Base-by-base conservation (phyloP, 2,888 invertebrate genomes). In the Apotomis betuletana region DNA sequence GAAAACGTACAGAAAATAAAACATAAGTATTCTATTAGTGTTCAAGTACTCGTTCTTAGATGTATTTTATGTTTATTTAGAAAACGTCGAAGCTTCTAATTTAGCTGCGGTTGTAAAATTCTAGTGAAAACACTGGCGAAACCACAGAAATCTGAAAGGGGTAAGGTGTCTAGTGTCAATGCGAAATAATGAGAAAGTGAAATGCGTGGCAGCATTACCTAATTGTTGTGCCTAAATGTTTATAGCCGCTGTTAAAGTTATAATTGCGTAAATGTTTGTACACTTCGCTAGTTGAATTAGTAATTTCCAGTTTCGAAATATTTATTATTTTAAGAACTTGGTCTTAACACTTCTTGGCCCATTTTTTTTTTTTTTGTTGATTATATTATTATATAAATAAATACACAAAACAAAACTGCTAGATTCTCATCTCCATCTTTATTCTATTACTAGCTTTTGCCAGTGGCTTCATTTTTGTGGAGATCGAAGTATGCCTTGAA, bases 61-160 rank as follows among this genome's bases (percentile, higher is more conserved):
- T 65, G 15, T 12, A n/a, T 46, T 46, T 46, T 46, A 44, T 55
- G 27, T 65, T 55, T n/a, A 46, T 55, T 46, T 65, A 46, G 65
- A 36, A 65, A 65, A 65, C 46, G 27, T 57, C 44, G 36, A 46
- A 12, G 49, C 38, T 49, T 52, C 51, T 52, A 38, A 65, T 55
- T 65, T 61, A 65, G 62, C 61, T 72, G 72, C 54, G 72, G 72
- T 63, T 58, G 52, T 58, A 52, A 68, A 63, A 44, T 59, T 44
- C 46, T 27, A 63, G 72, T 63, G 71, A 72, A 72, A 72, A 67
- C 58, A 54, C 59, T 38, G 36, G 58, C 54, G 36, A 67, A 72
- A 72, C 67, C 67, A 59, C 72, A 72, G 67, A 67, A 71, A 72
- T 63, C 67, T 54, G 67, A 62, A 72, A 52, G 54, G 59, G 60